Evolutionary conservation across 2,888 invertebrate genomes (phyloP), one percentile per base, ranked within the genome.

Genomic region (Baccha elongata): DNA sequence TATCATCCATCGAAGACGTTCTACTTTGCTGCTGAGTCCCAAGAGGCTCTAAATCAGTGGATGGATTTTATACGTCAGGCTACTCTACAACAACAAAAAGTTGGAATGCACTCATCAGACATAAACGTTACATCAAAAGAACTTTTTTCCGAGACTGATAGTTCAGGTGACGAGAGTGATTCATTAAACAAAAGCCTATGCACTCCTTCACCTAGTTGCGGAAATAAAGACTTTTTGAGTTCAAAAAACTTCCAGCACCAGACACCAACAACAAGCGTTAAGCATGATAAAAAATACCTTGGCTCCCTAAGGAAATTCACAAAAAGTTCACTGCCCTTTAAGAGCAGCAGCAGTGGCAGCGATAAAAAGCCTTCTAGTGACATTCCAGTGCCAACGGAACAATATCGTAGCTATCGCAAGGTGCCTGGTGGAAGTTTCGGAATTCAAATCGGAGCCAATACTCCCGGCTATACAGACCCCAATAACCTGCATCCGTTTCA

Each of bases 1-100:
- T 97, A 98, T 91, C 97, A 98, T 91, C 94, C 96, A 1, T 88
- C 88, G 3, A 95, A 95, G 35, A 95, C 95, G 50, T 96, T 96
- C 90, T 97, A 97, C 91, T 96, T 97, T 91, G 96, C 97, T 0
- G 95, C 95, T 44, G 96, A 96, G 88, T 93, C 94, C 37, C 91
- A 93, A 62, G 95, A 95, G 87, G 93, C 93, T 40, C 91, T 95
- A 86, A 92, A 92, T 37, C 92, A 94, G 65, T 97, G 97, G 96
- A 92, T 96, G 52, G 95, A 95, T 85, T 92, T 94, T 79, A 92
- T 94, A 72, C 91, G 92, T 7, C 91, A 92, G 68, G 94, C 94
- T 1, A 93, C 94, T 2, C 87, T 92, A 4, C 91, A 88, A 74
- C 74, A 87, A 11, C 74, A 87, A 35, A 80, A 68, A 46, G 19